Conservation (phyloP, 1,140 invertebrate genomes). For the Andrena cerasifolii region DNA sequence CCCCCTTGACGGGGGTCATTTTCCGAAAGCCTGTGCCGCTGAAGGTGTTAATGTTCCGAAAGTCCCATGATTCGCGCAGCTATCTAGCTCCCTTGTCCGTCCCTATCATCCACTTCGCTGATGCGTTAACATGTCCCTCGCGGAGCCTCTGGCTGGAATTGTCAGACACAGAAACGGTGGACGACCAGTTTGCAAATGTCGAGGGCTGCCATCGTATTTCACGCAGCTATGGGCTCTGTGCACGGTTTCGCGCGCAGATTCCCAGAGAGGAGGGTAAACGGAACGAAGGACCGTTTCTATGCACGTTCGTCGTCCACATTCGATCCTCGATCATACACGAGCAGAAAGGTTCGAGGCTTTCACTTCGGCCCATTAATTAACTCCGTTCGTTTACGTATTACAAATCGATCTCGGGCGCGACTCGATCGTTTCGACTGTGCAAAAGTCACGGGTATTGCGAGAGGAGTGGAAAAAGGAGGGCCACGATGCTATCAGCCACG, state of each 20-base stretch:
- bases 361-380: slow-evolving; percentile 28
- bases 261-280: not conserved
- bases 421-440: not conserved
- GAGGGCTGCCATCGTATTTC: slow-evolving; percentile 51
- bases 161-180: not conserved
- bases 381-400: slow-evolving; percentile 3
- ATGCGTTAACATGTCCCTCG: not conserved
- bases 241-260: not conserved
- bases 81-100: not conserved
- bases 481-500: too few species aligned
- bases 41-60: too few species aligned
- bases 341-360: slow-evolving; percentile 22
- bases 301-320: not conserved
- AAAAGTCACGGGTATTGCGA: not conserved
- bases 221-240: not conserved
- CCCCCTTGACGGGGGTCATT: too few species aligned
- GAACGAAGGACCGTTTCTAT: slow-evolving; percentile 7
- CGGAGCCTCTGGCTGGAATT: not conserved
- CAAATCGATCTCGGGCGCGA: not conserved
- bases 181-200: slow-evolving; percentile 41
- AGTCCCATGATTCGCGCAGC: not conserved
- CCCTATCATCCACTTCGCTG: not conserved
- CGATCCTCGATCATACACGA: not conserved
- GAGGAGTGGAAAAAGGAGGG: not conserved
- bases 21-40: too few species aligned